Percentiles rank a stretch among this genome's conserved stretches.
Conservation (phyloP, 1,140 invertebrate species). For the Ooceraea biroi region DNA sequence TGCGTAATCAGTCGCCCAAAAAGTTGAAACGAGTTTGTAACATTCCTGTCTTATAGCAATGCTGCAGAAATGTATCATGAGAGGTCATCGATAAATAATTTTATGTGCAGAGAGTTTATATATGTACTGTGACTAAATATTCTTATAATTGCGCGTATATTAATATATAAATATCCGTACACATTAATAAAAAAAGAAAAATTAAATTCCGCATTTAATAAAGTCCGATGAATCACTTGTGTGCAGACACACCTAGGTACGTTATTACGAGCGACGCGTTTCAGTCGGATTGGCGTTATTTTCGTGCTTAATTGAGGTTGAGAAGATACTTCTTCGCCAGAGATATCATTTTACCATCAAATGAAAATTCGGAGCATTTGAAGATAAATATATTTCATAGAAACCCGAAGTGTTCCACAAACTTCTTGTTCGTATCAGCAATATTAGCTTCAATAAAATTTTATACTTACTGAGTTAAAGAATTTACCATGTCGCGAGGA, state of each 20-base stretch:
- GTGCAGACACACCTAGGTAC: slow-evolving; percentile 48
- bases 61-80: not conserved
- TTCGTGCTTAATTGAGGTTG: slow-evolving; percentile 15
- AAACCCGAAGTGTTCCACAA: too few species aligned
- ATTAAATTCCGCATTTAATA: not conserved
- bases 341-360: not conserved
- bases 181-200: slow-evolving; percentile 14
- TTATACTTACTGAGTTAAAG: too few species aligned
- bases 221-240: slow-evolving; percentile 30
- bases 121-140: not conserved
- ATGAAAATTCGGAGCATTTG: not conserved
- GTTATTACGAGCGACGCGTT: not conserved
- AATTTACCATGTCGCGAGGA: too few species aligned
- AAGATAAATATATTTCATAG: not conserved
- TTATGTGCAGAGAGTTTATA: not conserved
- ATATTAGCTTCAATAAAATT: too few species aligned
- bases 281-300: slow-evolving; percentile 36
- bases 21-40: not conserved
- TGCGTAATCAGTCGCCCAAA: too few species aligned
- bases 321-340: not conserved
- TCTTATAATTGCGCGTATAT: not conserved
- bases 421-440: too few species aligned
- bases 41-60: not conserved
- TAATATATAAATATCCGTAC: not conserved
- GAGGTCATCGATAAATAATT: not conserved